Base-by-base conservation (phyloP, 2,888 invertebrate species). In the Galeopsomyia nigrocyanea region DNA sequence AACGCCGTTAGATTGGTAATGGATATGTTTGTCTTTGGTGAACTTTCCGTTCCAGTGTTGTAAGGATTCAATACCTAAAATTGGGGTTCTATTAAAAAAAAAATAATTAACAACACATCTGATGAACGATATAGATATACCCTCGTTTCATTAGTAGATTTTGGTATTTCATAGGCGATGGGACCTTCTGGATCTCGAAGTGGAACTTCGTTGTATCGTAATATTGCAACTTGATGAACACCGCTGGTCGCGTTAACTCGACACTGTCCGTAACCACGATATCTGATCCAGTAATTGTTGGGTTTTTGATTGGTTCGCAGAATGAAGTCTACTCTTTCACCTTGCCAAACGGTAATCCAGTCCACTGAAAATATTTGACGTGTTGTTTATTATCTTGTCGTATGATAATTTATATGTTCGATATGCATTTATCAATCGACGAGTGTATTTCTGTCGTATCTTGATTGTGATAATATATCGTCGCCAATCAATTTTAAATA, bases 271-370 rank as follows among this genome's bases (percentile, higher is more conserved):
- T 19, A 56, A 16, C 96, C 97, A 31, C 93, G 90, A 80, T 93
- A 92, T 55, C 94, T 89, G 75, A 97, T 92, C 91, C 94, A 95
- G 81, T 95, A 95, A 81, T 92, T 92, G 64, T 90, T 90, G 1
- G 91, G 87, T 22, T 90, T 88, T 76, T 92, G 92, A 82, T 93
- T 90, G 3, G 95, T 93, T 61, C 92, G 89, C 16, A 96, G 76
- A 0, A 96, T 87, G 79, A 96, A 94, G 83, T 96, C 96, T 82
- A 93, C 96, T 53, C 96, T 88, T 85, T 97, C 97, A 0, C 97
- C 97, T 0, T 96, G 95, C 83, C 95, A 96, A 7, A 93, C 92
- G 3, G 95, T 93, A 58, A 93, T 82, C 2, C 21, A 22, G 19
- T 73, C 72, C 3, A 73, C 72, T 68, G 17, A 1, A 39, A 56